Evolutionary conservation across 2,888 invertebrate species (phyloP), one percentile per base, ranked within the genome.

Genomic region (Ischnura elegans): DNA sequence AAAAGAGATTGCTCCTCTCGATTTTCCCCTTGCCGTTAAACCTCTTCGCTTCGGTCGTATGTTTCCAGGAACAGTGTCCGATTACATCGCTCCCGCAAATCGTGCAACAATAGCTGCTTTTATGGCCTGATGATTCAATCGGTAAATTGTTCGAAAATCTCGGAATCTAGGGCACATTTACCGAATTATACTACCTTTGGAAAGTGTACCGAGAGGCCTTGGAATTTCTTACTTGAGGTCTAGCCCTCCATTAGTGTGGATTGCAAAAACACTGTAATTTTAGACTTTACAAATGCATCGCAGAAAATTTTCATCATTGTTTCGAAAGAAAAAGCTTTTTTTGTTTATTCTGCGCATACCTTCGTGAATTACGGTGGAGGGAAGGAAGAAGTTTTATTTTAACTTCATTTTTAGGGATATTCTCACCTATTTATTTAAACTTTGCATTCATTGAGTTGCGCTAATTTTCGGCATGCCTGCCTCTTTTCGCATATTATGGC

Each of bases 1-100:
- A 36, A n/a, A 76, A 76, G 29, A 36, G 36, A 76, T 76, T 36
- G 10, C n/a, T 76, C 13, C 29, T 76, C 76, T 36, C 76, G 76
- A 76, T 76, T 76, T 76, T 76, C 36, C 16, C 36, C 29, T 13
- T 29, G 76, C 76, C 36, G 36, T 76, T 36, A 76, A 76, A 76
- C 36, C 13, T 36, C 76, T 10, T 36, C 76, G 21, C 76, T 10
- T 1, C 29, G 29, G 13, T 25, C 29, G 36, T 76, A 76, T 76
- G 76, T 76, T 76, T 76, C 76, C 76, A 29, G 76, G 76, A 76
- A 76, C 29, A 76, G 76, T 36, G 76, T 76, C 76, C 76, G 76
- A 76, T 76, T 76, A 36, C 76, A 76, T 76, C 76, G 76, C 76
- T 76, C 76, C 76, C 76, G 36, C 76, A 76, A 76, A 76, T 76